Base-by-base conservation (phyloP, 2,797 vertebrate species). In the Pangasius mekongensis region DNA sequence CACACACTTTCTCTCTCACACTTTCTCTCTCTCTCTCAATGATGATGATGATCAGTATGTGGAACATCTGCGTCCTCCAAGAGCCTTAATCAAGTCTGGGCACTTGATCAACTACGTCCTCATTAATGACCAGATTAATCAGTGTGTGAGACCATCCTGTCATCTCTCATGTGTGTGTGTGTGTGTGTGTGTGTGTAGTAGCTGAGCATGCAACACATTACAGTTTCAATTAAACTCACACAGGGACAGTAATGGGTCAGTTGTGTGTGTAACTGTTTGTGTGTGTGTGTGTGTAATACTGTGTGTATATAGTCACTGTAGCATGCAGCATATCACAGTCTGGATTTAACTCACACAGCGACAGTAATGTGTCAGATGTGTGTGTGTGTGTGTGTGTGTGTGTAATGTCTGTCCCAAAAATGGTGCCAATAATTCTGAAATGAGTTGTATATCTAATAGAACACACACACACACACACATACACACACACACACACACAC, bases 51-150 rank as follows among this genome's bases (percentile, higher is more conserved):
- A 78, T 78, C 14, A 43, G 11, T 1, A 2, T 58, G 18, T 36
- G 30, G 30, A 58, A 78, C n/a, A 30, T 78, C 49, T 78, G 74
- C 3, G 16, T 78, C 9, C 49, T 30, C 47, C 73, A 76, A 77
- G 8, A 24, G n/a, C 4, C 49, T 60, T 88, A 91, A 89, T 90
- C 49, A 66, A 76, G 78, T 13, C 87, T 87, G 87, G 89, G 87
- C 85, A 87, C 83, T 90, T 87, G 76, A 89, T 90, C 89, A 90
- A 89, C 83, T 80, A 88, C 87, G 76, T 77, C 66, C 66, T 77
- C 47, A n/a, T 64, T 83, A 83, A 83, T n/a, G 62, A 27, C 47
- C 85, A 83, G 71, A 90, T 87, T 88, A 88, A 85, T 91, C 69
- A 76, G 86, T 88, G 73, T 84, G 87, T 87, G 87, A 82, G 77